Conservation (phyloP, 2,113 vertebrate genomes). For the Pseudopodoces humilis region DNA sequence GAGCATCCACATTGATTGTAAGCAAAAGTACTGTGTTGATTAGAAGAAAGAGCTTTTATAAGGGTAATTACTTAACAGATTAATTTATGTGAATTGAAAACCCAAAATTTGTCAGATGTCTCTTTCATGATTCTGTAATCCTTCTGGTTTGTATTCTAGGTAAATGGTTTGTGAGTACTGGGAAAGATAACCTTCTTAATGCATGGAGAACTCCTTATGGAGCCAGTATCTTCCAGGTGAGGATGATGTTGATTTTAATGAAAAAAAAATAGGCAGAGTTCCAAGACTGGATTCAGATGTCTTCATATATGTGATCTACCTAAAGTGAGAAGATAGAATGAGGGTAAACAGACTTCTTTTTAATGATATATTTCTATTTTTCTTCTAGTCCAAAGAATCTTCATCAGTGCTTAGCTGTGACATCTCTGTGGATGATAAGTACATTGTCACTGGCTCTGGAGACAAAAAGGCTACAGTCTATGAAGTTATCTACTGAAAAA, state of each 20-base stretch:
- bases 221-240: slow-evolving; percentile 99
- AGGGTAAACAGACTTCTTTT: neutral
- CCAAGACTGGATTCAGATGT: neutral
- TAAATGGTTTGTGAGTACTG: slow-evolving; percentile 88
- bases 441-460: slow-evolving; percentile 86
- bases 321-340: neutral
- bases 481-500: slow-evolving; percentile 87
- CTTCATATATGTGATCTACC: neutral
- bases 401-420: slow-evolving; percentile 87
- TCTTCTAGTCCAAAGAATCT: slow-evolving; percentile 84
- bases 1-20: neutral
- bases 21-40: neutral
- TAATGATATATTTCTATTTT: slow-evolving; percentile 44
- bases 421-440: slow-evolving; percentile 87
- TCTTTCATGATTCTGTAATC: neutral
- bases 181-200: slow-evolving; percentile 98
- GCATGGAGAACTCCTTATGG: slow-evolving; percentile 98
- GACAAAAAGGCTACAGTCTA: slow-evolving; percentile 88
- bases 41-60: neutral
- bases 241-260: neutral
- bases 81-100: neutral
- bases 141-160: slow-evolving; percentile 57
- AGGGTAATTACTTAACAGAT: neutral
- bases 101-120: neutral
- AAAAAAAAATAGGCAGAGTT: neutral